Percentiles rank a stretch among this genome's conserved stretches.
phyloP scores from a whole-genome alignment of 2,113 vertebrate species.

The Bos indicus region DNA sequence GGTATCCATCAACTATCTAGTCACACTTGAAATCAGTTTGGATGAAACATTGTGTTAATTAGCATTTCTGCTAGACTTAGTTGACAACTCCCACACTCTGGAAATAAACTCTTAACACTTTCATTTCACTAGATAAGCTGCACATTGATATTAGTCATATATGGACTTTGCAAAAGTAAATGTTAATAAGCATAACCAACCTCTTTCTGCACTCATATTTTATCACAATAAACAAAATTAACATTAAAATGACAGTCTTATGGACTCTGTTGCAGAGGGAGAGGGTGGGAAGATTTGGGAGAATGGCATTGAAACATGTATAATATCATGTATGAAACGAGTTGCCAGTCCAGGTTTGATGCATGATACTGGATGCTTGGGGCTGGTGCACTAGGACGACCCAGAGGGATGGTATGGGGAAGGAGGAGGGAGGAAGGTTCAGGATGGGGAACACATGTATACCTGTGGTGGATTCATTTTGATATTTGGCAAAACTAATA shows the following conservation, averaged over 20 bases:
- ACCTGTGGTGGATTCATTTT: too few species aligned
- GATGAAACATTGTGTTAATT: slow-evolving; percentile 40
- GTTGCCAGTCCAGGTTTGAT: too few species aligned
- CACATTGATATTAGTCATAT: background rate
- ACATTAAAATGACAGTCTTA: background rate
- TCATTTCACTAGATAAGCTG: background rate
- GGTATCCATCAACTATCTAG: background rate
- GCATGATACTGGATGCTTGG: too few species aligned
- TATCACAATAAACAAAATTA: background rate
- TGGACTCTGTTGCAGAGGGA: too few species aligned
- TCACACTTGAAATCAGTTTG: background rate
- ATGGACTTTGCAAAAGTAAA: background rate
- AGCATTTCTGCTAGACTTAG: slow-evolving; percentile 9
- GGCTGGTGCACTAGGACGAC: too few species aligned
- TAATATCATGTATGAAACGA: too few species aligned
- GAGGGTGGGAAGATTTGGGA: too few species aligned
- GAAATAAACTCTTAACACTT: slow-evolving; percentile 14
- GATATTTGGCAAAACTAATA: too few species aligned
- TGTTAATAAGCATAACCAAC: background rate
- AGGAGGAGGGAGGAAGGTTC: too few species aligned
- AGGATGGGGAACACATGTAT: too few species aligned
- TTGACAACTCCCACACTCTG: slow-evolving; percentile 28
- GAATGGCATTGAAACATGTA: too few species aligned
- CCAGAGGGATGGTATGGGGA: too few species aligned
- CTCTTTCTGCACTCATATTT: background rate